These are phyloP conservation scores for Podilymbus podiceps DNA, from an alignment of 2,113 vertebrate species.

Conservation along the genomic window DNA sequence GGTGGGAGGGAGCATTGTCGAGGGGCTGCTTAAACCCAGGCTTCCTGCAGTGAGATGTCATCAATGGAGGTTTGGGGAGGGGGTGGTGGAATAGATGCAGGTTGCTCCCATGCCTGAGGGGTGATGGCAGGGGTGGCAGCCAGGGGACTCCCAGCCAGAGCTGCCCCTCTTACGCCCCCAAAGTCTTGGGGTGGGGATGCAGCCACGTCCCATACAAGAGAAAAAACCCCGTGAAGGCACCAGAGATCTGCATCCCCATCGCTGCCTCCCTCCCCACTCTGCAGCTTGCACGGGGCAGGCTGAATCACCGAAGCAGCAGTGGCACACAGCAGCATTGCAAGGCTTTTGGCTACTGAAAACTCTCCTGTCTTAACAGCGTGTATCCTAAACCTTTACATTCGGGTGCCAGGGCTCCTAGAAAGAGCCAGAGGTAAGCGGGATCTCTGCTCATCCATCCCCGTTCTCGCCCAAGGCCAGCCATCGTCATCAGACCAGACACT, in stretches of 20 bases:
- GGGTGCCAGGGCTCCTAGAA: not conserved
- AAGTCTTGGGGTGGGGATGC: not conserved
- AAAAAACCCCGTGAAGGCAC: not conserved
- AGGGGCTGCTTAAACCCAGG: not conserved
- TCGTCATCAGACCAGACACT: accelerated
- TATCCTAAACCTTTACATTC: not conserved
- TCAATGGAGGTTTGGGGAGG: not conserved
- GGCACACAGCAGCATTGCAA: accelerated
- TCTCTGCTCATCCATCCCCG: not conserved
- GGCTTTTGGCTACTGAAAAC: not conserved
- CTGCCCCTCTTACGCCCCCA: not conserved
- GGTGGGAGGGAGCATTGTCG: not conserved
- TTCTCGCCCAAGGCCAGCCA: not conserved
- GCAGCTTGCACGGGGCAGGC: not conserved
- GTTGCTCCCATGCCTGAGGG: accelerated
- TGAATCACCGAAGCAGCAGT: not conserved
- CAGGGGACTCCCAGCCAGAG: not conserved
- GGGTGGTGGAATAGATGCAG: not conserved
- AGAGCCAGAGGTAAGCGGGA: not conserved
- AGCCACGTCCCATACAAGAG: accelerated
- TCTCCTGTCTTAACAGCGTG: not conserved
- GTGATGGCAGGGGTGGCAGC: not conserved
- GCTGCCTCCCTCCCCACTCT: accelerated
- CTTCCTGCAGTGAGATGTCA: not conserved
- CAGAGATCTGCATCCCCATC: not conserved